Conservation (phyloP, 2,888 invertebrate genomes). For the Oligia strigilis region DNA sequence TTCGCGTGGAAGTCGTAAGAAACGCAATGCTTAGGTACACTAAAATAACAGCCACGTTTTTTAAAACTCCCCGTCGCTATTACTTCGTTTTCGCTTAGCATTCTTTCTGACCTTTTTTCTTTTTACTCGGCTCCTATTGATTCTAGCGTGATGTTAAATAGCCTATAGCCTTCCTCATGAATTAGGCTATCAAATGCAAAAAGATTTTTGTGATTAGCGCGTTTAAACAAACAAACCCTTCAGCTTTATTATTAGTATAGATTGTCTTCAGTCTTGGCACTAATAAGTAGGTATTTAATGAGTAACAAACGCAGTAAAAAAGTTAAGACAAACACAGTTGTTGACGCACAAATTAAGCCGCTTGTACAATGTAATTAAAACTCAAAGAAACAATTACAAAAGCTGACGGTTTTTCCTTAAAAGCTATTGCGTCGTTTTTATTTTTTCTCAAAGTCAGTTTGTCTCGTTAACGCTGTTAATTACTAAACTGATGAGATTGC, state of each 20-base stretch:
- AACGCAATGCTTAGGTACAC: background rate
- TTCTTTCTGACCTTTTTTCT: background rate
- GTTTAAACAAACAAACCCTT: background rate
- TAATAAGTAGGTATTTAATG: background rate
- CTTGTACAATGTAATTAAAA: slow-evolving; percentile 42
- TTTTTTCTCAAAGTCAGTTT: slow-evolving; percentile 34
- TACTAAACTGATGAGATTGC: slow-evolving; percentile 29
- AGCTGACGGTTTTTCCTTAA: slow-evolving; percentile 28
- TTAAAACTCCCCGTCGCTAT: background rate
- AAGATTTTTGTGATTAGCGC: background rate
- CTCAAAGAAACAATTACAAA: slow-evolving; percentile 43
- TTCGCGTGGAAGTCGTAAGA: background rate
- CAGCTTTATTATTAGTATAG: background rate
- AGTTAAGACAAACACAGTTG: slow-evolving; percentile 4
- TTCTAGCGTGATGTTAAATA: background rate
- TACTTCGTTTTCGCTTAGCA: background rate
- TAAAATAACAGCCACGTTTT: background rate
- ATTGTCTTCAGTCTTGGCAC: background rate
- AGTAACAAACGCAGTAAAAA: background rate
- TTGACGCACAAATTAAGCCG: slow-evolving; percentile 25
- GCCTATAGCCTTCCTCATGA: background rate
- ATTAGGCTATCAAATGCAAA: background rate
- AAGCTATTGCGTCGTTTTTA: slow-evolving; percentile 6
- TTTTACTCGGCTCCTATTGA: background rate
- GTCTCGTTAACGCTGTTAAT: slow-evolving; percentile 50